Conservation (phyloP, 2,888 invertebrate genomes). For the Chloroclysta siterata region DNA sequence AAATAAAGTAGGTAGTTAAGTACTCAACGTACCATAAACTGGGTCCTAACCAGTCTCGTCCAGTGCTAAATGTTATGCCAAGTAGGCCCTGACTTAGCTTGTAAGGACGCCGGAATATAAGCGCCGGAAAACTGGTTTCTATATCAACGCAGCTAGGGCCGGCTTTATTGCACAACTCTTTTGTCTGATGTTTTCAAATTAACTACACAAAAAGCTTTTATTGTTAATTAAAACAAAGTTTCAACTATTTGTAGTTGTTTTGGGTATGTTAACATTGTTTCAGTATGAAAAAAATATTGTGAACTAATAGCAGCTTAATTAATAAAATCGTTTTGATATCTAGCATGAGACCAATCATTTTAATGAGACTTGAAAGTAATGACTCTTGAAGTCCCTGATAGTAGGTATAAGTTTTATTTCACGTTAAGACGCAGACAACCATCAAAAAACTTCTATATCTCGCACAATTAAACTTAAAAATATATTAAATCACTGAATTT, state of each 20-base stretch:
- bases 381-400: not conserved
- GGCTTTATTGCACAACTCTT: slow-evolving; percentile 31
- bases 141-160: not conserved
- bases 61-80: no score
- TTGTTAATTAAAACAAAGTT: slow-evolving; percentile 19
- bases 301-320: no score
- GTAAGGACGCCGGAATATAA: not conserved
- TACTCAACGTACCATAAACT: no score
- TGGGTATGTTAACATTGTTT: not conserved
- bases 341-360: not conserved
- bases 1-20: no score
- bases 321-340: slow-evolving; percentile 1
- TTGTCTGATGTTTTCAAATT: slow-evolving; percentile 35
- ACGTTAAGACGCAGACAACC: not conserved
- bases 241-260: slow-evolving; percentile 34
- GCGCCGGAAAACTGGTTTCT: slow-evolving; percentile 8
- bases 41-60: no score
- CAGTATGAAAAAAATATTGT: no score
- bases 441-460: no score
- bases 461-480: no score
- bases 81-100: no score
- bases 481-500: no score
- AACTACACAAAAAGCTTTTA: slow-evolving; percentile 28
- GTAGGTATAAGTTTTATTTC: not conserved
- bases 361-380: not conserved